Conservation (phyloP, 2,888 invertebrate species). For the Parnassius mnemosyne region DNA sequence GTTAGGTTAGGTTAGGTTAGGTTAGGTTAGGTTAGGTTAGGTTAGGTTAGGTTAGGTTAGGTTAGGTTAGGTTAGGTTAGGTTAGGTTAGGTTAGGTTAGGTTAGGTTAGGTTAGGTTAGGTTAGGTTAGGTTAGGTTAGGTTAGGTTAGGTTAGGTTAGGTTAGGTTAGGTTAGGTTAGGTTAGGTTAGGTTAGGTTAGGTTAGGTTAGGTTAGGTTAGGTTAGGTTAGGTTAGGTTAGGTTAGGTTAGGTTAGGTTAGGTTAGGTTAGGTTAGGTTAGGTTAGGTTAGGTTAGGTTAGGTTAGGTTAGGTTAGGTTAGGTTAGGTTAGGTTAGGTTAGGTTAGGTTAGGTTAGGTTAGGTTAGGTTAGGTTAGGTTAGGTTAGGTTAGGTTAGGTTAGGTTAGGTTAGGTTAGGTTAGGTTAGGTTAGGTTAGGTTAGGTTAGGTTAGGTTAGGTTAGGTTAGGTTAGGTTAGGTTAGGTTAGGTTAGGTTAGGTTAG, state of each 20-base stretch:
- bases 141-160: constrained; percentile 1
- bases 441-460: constrained; percentile 1
- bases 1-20: constrained; percentile 1
- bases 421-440: constrained; percentile 1
- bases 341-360: constrained; percentile 1
- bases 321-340: constrained; percentile 1
- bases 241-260: constrained; percentile 14
- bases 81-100: constrained; percentile 1
- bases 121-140: constrained; percentile 1
- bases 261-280: constrained; percentile 28
- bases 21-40: constrained; percentile 1
- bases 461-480: constrained; percentile 1
- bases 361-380: constrained; percentile 1
- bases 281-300: constrained; percentile 17
- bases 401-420: constrained; percentile 1
- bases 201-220: constrained; percentile 1
- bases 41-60: constrained; percentile 1
- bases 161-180: constrained; percentile 1
- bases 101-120: background rate
- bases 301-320: background rate
- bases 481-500: constrained; percentile 1
- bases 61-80: constrained; percentile 1
- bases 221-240: constrained; percentile 1
- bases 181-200: constrained; percentile 1
- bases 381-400: constrained; percentile 1